Base-by-base conservation (phyloP, 1,140 invertebrate genomes). In the Drosophila tropicalis region DNA sequence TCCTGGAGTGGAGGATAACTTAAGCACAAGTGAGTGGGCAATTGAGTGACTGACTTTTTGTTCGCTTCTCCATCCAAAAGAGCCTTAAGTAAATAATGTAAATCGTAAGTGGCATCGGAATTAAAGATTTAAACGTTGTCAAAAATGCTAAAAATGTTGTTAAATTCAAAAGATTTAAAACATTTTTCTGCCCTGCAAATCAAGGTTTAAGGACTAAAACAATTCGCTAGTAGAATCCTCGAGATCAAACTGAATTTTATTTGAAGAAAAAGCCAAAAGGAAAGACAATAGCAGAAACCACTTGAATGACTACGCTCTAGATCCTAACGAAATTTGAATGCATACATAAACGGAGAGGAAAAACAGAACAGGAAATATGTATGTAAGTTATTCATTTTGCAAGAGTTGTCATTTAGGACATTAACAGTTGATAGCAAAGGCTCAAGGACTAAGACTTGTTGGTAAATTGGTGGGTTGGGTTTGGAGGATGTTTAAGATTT, bases 21-120 rank as follows among this genome's bases (percentile, higher is more conserved):
- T 51, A 51, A 51, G 44, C 17, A 51, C 44, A 51, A 51, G 44
- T 51, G 44, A 51, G 44, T 51, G 44, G 17, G 44, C 44, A 51
- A 51, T 51, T 51, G 44, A 15, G 44, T 51, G 17, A 51, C 44
- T 51, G 44, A 51, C 44, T 51, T 51, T 29, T 51, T 51, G 44
- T 15, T 17, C n/a, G 19, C 19, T 19, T 40, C 34, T 62, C 17
- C 44, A 19, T 10, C 17, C 44, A 2, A 19, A 47, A 47, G 44
- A 6, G 44, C 3, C 17, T 51, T 51, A 22, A 51, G 9, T 51
- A 12, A 51, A 51, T 51, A 51, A 51, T 51, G 17, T 51, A 51
- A 47, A 17, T 39, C 12, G 12, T 19, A 17, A 51, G 19, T 51
- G 4, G 19, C 36, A 51, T 22, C 17, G 12, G 19, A 10, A 22